Evolutionary conservation across 2,797 vertebrate genomes (phyloP), one percentile per base, ranked within the genome.

Genomic region (Sphenodon punctatus): DNA sequence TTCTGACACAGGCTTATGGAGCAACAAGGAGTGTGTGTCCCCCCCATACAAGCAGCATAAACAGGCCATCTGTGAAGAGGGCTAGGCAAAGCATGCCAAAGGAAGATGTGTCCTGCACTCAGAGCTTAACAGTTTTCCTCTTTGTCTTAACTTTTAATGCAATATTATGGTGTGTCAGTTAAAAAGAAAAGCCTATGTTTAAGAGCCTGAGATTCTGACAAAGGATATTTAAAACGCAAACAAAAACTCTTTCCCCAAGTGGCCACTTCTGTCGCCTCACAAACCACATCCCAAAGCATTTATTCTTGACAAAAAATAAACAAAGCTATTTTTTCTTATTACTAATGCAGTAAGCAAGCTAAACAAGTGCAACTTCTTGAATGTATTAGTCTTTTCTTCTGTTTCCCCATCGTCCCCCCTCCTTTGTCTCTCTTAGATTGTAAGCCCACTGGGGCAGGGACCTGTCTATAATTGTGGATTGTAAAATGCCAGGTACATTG

Each of bases 1-100:
- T 0, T 0, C n/a, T 66, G 53, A 0, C 0, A 46, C 30, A n/a
- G 25, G 55, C 63, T 74, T 34, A 32, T 51, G 48, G 7, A n/a
- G 48, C 48, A 49, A 49, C 45, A 23, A 12, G 25, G 13, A 25
- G 25, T 13, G n/a, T n/a, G 46, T 49, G n/a, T n/a, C n/a, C n/a
- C n/a, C n/a, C n/a, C 56, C 58, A 55, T 75, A 43, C 45, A 59
- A 72, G 66, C 19, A 85, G 34, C 19, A 10, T 20, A 25, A 36
- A 10, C 46, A 74, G 27, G 87, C 55, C 10, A 68, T 19, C 15
- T 53, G n/a, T n/a, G 43, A 63, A 66, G 80, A 61, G 36, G 20
- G 20, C 4, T 5, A 23, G 73, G 16, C 30, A 13, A n/a, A 27
- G 17, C 27, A 12, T 41, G 17, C 36, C 48, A 48, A 72, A 10